phyloP scores from a whole-genome alignment of 2,888 invertebrate species.

The Scotopteryx bipunctaria region DNA sequence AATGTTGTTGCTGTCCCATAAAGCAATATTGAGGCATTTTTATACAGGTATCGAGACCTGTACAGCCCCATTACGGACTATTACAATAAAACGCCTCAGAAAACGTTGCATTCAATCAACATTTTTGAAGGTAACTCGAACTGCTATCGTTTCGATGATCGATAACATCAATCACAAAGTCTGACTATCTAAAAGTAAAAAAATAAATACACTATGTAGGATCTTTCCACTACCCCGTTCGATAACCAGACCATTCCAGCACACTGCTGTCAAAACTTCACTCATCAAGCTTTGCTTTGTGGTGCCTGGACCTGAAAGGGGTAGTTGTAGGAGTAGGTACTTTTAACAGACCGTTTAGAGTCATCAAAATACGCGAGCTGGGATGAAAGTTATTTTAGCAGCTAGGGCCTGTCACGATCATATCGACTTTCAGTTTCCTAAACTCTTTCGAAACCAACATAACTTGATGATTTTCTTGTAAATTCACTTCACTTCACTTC shows the following conservation, averaged over 20 bases:
- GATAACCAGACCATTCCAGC: no score
- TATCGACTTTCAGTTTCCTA: no score
- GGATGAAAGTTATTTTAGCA: conserved; percentile 33
- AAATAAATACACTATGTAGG: no score
- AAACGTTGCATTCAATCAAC: conserved; percentile 79
- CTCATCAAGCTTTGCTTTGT: no score
- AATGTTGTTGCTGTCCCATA: conserved; percentile 42
- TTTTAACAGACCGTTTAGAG: not conserved
- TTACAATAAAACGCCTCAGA: conserved; percentile 76
- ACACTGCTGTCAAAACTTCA: no score
- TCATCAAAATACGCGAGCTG: no score
- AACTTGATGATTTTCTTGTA: not conserved
- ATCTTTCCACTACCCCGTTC: no score
- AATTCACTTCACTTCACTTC: conserved; percentile 9
- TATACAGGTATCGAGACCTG: conserved; percentile 59
- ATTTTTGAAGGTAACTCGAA: conserved; percentile 79
- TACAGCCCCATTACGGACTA: conserved; percentile 59
- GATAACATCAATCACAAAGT: conserved; percentile 15
- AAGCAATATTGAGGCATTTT: conserved; percentile 15
- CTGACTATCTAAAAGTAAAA: not conserved
- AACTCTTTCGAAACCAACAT: no score
- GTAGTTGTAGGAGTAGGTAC: no score
- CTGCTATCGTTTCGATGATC: conserved; percentile 48
- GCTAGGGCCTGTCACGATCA: no score
- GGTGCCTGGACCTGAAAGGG: no score